A percentile compares a stretch with the other conserved stretches of the same genome.
These are phyloP conservation scores for Morpho deidamia DNA, from an alignment of 2,888 invertebrate species.

Conservation along the genomic window DNA sequence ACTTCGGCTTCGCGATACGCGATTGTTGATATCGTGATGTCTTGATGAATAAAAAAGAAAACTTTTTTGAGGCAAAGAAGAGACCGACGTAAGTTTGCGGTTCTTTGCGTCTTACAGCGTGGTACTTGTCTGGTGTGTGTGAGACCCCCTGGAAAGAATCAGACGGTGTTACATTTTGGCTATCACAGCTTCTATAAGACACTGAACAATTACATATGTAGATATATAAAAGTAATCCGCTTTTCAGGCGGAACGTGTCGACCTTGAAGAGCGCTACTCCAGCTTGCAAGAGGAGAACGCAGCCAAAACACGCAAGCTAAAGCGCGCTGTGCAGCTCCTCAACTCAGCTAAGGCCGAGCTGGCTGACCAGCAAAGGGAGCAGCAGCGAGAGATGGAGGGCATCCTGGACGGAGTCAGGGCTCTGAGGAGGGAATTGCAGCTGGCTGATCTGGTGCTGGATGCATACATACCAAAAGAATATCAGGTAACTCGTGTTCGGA, in stretches of 20 bases:
- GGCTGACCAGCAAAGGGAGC: constrained; percentile 93
- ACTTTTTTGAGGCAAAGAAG: too few species aligned
- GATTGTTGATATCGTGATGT: too few species aligned
- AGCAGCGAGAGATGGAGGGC: constrained; percentile 98
- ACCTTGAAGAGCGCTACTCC: constrained; percentile 96
- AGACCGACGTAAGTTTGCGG: too few species aligned
- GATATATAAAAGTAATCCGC: neutral
- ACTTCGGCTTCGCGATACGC: too few species aligned
- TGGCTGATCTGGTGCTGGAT: constrained; percentile 94
- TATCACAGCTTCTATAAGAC: too few species aligned
- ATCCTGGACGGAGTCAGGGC: constrained; percentile 95
- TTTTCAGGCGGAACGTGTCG: constrained; percentile 87
- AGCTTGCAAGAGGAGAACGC: constrained; percentile 96
- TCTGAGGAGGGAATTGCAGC: constrained; percentile 91
- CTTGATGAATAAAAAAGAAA: too few species aligned
- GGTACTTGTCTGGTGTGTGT: too few species aligned
- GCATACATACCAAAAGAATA: constrained; percentile 96
- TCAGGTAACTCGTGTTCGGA: constrained; percentile 79
- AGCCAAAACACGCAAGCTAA: constrained; percentile 94
- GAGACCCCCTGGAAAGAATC: too few species aligned
- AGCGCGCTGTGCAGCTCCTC: constrained; percentile 91
- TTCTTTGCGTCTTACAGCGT: too few species aligned
- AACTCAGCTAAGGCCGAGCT: constrained; percentile 92
- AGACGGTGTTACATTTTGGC: too few species aligned
- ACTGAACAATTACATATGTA: too few species aligned